A percentile compares a stretch with the other conserved stretches of the same genome.
These are phyloP conservation scores for Megalurothrips usitatus DNA, from an alignment of 2,888 invertebrate species.

Conservation along the genomic window DNA sequence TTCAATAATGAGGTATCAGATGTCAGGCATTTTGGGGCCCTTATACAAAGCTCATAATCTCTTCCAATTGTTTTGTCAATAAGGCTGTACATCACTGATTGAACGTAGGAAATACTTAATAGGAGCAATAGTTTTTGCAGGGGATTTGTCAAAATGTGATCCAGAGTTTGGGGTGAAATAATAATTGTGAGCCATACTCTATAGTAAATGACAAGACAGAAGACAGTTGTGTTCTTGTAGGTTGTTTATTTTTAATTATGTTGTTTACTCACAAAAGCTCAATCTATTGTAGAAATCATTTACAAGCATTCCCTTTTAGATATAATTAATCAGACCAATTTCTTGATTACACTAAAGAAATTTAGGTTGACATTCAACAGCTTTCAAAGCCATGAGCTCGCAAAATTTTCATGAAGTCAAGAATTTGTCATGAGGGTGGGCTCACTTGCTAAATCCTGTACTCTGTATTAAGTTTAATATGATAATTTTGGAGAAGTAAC, in stretches of 20 bases:
- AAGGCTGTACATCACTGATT: not conserved
- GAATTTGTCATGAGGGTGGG: no score
- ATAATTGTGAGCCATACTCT: no score
- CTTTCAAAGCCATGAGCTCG: not conserved
- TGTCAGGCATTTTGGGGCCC: not conserved
- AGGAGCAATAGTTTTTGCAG: not conserved
- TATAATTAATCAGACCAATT: constrained; percentile 19
- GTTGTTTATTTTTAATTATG: not conserved
- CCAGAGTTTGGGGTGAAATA: not conserved
- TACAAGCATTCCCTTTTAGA: constrained; percentile 6
- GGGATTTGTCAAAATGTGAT: not conserved
- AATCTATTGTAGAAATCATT: constrained; percentile 7
- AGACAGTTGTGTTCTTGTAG: not conserved
- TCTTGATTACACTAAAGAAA: constrained; percentile 3
- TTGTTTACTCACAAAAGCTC: not conserved
- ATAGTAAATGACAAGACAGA: not conserved
- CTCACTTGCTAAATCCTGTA: no score
- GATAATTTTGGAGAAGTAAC: no score
- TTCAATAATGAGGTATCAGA: not conserved
- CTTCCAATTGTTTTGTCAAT: not conserved
- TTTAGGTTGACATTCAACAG: not conserved
- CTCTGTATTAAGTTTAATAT: no score
- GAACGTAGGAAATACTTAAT: not conserved
- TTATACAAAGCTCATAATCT: not conserved
- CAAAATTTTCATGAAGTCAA: not conserved